phyloP scores from a whole-genome alignment of 1,140 invertebrate species.

The Vanessa atalanta region DNA sequence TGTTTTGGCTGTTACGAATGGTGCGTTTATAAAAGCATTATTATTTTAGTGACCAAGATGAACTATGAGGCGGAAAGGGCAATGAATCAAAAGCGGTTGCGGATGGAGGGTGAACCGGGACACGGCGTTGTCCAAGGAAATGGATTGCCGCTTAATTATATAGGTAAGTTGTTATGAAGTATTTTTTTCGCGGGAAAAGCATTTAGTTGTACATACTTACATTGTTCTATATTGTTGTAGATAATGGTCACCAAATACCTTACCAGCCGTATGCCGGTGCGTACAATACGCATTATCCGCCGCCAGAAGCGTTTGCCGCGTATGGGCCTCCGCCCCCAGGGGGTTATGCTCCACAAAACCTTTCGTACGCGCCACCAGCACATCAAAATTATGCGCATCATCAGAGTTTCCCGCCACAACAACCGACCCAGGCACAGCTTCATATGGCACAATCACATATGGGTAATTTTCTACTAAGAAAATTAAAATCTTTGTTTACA shows the following conservation, averaged over 20 bases:
- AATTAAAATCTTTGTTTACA: constrained; percentile 10
- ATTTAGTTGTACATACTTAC: neutral
- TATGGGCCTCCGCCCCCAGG: constrained; percentile 75
- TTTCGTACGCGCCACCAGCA: constrained; percentile 77
- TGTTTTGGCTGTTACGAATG: constrained; percentile 40
- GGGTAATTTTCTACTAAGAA: constrained; percentile 51
- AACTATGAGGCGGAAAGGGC: constrained; percentile 81
- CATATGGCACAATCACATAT: constrained; percentile 77
- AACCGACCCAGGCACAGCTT: constrained; percentile 71
- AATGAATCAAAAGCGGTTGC: constrained; percentile 79
- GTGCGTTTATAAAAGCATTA: constrained; percentile 53
- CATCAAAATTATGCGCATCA: constrained; percentile 78
- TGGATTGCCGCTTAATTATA: constrained; percentile 79
- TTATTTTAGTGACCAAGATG: constrained; percentile 78
- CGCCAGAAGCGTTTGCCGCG: constrained; percentile 74
- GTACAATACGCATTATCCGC: constrained; percentile 79
- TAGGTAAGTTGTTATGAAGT: constrained; percentile 57
- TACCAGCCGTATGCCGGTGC: constrained; percentile 78
- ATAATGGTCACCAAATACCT: constrained; percentile 80
- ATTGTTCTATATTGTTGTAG: constrained; percentile 53
- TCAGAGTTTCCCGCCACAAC: constrained; percentile 71
- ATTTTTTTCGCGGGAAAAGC: constrained; percentile 47
- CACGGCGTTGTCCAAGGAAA: constrained; percentile 79
- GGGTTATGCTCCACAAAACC: constrained; percentile 75
- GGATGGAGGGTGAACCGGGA: constrained; percentile 79